Conservation (phyloP, 2,888 invertebrate species). For the Myathropa florea region DNA sequence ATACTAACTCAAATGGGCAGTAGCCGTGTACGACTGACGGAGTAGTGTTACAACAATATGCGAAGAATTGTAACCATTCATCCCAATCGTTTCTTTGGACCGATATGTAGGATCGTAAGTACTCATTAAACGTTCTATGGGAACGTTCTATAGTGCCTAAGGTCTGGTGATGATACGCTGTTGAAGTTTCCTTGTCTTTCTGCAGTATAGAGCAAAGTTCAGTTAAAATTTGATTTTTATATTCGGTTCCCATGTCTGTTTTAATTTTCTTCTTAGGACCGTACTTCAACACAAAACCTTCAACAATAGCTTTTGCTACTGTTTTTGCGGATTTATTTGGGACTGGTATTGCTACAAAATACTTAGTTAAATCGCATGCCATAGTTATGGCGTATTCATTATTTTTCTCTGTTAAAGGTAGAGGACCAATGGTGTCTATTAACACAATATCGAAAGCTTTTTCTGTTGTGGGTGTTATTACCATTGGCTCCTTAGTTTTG, state of each 20-base stretch:
- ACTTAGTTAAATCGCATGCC: conserved; percentile 40
- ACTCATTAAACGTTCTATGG: conserved; percentile 56
- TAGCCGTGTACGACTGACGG: conserved; percentile 23
- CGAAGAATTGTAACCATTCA: conserved; percentile 28
- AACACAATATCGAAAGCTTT: conserved; percentile 28
- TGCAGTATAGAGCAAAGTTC: no score
- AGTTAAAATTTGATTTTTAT: no score
- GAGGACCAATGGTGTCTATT: conserved; percentile 27
- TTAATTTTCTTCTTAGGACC: no score
- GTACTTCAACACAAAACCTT: no score
- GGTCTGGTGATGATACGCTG: conserved; percentile 43
- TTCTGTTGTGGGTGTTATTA: conserved; percentile 22
- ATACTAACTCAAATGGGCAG: conserved; percentile 44
- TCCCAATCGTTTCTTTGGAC: conserved; percentile 37
- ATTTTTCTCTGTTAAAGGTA: conserved; percentile 12
- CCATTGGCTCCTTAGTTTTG: conserved; percentile 14
- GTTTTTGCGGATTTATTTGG: conserved; percentile 37
- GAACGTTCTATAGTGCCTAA: conserved; percentile 47
- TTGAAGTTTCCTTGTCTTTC: no score
- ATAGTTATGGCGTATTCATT: conserved; percentile 39
- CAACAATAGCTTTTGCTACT: conserved; percentile 37
- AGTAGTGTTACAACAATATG: conserved; percentile 31
- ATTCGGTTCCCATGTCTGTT: no score
- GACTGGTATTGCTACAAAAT: conserved; percentile 35
- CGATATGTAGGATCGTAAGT: conserved; percentile 31